Evolutionary conservation across 2,797 vertebrate species (phyloP), one percentile per base, ranked within the genome.

Genomic region (Champsocephalus esox): DNA sequence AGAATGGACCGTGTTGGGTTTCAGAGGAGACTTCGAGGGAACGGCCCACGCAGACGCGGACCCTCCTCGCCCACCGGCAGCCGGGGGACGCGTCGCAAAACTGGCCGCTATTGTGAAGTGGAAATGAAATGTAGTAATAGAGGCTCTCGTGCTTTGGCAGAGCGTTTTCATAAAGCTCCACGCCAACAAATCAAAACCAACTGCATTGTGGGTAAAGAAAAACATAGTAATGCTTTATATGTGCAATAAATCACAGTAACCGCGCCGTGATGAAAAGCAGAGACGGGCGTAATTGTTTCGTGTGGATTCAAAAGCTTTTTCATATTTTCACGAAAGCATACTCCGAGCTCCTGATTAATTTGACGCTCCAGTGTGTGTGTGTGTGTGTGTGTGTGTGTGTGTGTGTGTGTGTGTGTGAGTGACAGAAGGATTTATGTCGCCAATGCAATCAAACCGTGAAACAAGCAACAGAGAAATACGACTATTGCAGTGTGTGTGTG

Each of bases 171-270:
- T 68, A 32, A 65, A 58, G 12, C 11, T 32, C 16, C 0, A 11
- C 41, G 65, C 68, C 65, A 66, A 38, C 24, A 44, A 52, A 77
- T 9, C 21, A 3, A 43, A 13, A 10, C 34, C 9, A 54, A 60
- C 19, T 34, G 51, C 64, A 70, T 46, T 57, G 10, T 45, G 32
- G 16, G 4, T 21, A n/a, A 7, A 28, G 12, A 50, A 13, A 67
- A 38, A 38, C 34, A 34, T 24, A 7, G 2, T 9, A 21, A 52
- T 5, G 2, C 51, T 49, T 55, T 56, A 60, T 64, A 38, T 75
- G 12, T 7, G 50, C 55, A 55, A 59, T 66, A 63, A 80, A 70
- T 67, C 64, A 57, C 57, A 58, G 64, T 52, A 63, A 83, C 67
- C 44, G 51, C 7, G 14, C 1, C 0, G 48, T 32, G 68, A 58